phyloP scores from a whole-genome alignment of 2,797 vertebrate species.

The Tragelaphus oryx region DNA sequence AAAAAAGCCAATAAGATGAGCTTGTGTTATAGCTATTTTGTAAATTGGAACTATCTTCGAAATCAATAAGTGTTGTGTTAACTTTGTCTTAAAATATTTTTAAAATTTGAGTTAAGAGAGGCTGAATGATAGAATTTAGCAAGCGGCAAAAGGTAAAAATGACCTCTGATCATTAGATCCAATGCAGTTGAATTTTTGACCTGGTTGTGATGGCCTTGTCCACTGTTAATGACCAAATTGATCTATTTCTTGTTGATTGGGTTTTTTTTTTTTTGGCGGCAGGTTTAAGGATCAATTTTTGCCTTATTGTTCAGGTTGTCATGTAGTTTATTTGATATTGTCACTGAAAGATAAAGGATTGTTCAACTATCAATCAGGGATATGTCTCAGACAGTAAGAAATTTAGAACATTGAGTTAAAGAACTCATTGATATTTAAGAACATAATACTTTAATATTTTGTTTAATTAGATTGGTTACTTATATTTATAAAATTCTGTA shows the following conservation, averaged over 20 bases:
- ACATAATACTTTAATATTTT: neutral
- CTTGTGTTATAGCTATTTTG: neutral
- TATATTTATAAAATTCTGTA: neutral
- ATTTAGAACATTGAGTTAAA: neutral
- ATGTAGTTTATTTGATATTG: conserved; percentile 46
- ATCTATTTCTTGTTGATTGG: conserved; percentile 54
- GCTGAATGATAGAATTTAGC: neutral
- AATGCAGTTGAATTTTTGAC: conserved; percentile 58
- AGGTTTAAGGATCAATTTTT: conserved; percentile 50
- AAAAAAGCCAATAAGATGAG: neutral
- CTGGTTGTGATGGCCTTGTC: neutral
- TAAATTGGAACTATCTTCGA: conserved; percentile 24
- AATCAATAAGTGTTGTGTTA: neutral
- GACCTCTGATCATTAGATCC: conserved; percentile 33
- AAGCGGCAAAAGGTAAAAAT: neutral
- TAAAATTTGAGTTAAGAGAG: neutral
- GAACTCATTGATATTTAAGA: neutral
- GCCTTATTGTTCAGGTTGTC: conserved; percentile 47
- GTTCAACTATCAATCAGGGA: neutral
- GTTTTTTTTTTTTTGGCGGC: neutral
- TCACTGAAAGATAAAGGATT: conserved; percentile 22
- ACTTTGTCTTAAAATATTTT: conserved; percentile 16
- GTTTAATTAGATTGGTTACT: neutral
- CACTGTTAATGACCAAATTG: conserved; percentile 39
- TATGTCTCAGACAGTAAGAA: neutral